Evolutionary conservation across 2,888 invertebrate species (phyloP).

Genomic region (Melolontha melolontha): DNA sequence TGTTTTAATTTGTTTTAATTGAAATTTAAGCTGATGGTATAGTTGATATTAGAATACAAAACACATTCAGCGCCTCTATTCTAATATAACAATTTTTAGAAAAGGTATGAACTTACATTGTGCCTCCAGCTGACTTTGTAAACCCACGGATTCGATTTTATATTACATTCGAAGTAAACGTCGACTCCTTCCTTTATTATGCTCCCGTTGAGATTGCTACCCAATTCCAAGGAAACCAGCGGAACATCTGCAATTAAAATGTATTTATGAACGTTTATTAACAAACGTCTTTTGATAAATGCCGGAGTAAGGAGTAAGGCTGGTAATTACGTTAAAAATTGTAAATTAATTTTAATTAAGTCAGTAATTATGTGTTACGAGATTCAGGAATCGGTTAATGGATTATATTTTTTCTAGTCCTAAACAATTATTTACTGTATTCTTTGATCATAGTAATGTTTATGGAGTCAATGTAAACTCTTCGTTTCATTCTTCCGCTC

Average conservation of each 20-base stretch:
- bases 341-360: too few species aligned
- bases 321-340: too few species aligned
- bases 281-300: neutral
- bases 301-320: slow-evolving; percentile 5
- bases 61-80: neutral
- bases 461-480: too few species aligned
- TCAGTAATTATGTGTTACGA: too few species aligned
- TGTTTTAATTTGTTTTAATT: too few species aligned
- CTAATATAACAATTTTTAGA: slow-evolving; percentile 11
- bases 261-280: neutral
- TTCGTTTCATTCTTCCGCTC: too few species aligned
- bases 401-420: too few species aligned
- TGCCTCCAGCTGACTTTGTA: slow-evolving; percentile 83
- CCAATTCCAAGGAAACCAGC: slow-evolving; percentile 83
- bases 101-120: slow-evolving; percentile 71
- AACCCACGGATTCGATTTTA: slow-evolving; percentile 88
- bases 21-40: neutral
- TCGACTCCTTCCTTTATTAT: slow-evolving; percentile 89
- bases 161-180: slow-evolving; percentile 92
- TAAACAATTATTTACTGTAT: too few species aligned
- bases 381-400: too few species aligned
- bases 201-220: slow-evolving; percentile 82
- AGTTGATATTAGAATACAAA: neutral
- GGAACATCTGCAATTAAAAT: slow-evolving; percentile 78
- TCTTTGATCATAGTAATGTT: too few species aligned